Conservation (phyloP, 2,888 invertebrate species). For the Pachliopta kotzebuea region DNA sequence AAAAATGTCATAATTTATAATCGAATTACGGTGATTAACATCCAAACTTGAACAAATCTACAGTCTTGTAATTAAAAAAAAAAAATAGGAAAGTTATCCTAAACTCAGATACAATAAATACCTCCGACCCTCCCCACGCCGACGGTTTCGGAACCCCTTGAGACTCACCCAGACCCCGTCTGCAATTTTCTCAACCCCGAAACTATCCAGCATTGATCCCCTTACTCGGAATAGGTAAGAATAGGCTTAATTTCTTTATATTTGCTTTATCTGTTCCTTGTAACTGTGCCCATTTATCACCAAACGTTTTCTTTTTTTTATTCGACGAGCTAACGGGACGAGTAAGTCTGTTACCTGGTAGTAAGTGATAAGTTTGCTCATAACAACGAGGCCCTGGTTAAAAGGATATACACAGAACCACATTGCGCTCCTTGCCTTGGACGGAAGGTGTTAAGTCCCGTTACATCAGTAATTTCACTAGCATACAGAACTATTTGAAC, state of each 20-base stretch:
- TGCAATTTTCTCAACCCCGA: conserved; percentile 56
- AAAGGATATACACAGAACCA: too few relatives aligned
- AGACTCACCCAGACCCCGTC: conserved; percentile 43
- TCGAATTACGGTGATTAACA: too few relatives aligned
- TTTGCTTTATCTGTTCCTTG: not conserved
- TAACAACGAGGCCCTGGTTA: too few relatives aligned
- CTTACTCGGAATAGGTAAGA: conserved; percentile 47
- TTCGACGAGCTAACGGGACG: too few relatives aligned
- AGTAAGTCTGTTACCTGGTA: too few relatives aligned
- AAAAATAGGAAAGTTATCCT: conserved; percentile 50
- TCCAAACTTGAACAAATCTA: not conserved
- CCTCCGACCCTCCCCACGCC: conserved; percentile 46
- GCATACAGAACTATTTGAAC: too few relatives aligned
- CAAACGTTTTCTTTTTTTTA: too few relatives aligned
- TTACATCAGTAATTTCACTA: too few relatives aligned
- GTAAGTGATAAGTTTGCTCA: too few relatives aligned
- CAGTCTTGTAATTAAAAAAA: not conserved
- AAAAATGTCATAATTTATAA: too few relatives aligned
- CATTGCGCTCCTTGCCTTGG: too few relatives aligned
- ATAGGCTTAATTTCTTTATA: conserved; percentile 52
- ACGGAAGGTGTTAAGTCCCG: too few relatives aligned
- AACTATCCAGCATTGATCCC: conserved; percentile 72
- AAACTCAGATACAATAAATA: conserved; percentile 64
- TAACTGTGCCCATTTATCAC: not conserved
- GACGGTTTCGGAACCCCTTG: conserved; percentile 35